These are phyloP conservation scores for Hoplodrina ambigua DNA, from an alignment of 2,888 invertebrate species.

Conservation along the genomic window DNA sequence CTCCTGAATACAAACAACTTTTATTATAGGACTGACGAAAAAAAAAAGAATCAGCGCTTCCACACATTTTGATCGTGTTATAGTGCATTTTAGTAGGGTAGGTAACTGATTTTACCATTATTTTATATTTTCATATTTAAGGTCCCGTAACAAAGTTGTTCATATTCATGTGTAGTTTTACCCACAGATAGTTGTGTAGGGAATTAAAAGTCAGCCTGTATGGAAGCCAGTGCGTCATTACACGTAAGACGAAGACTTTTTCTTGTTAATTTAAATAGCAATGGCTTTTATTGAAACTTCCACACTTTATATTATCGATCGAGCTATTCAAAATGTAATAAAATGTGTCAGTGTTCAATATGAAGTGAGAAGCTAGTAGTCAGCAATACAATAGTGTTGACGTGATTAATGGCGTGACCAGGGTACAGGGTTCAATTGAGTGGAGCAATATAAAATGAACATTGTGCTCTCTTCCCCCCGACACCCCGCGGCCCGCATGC, in stretches of 20 bases:
- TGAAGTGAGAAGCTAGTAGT: constrained; percentile 66
- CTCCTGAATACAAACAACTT: too few species aligned
- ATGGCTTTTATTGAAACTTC: constrained; percentile 15
- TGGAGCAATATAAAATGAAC: constrained; percentile 71
- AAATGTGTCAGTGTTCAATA: constrained; percentile 65
- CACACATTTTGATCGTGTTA: too few species aligned
- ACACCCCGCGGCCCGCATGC: constrained; percentile 41
- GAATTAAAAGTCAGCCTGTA: too few species aligned
- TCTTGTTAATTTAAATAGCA: constrained; percentile 11
- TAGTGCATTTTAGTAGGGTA: too few species aligned
- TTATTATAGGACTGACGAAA: too few species aligned
- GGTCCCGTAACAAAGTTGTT: too few species aligned
- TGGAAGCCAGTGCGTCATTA: not conserved
- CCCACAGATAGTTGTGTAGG: too few species aligned
- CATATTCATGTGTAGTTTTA: too few species aligned
- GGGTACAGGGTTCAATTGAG: constrained; percentile 72
- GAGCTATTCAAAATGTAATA: constrained; percentile 34
- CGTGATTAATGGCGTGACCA: constrained; percentile 76
- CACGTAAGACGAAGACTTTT: not conserved
- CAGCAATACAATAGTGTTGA: constrained; percentile 71
- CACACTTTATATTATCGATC: constrained; percentile 25
- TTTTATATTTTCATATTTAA: too few species aligned
- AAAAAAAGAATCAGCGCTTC: too few species aligned
- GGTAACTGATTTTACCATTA: too few species aligned
- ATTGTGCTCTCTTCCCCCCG: constrained; percentile 40